Percentiles rank a stretch among this genome's conserved stretches.
Conservation (phyloP, 2,888 invertebrate genomes). For the Yponomeuta sedellus region DNA sequence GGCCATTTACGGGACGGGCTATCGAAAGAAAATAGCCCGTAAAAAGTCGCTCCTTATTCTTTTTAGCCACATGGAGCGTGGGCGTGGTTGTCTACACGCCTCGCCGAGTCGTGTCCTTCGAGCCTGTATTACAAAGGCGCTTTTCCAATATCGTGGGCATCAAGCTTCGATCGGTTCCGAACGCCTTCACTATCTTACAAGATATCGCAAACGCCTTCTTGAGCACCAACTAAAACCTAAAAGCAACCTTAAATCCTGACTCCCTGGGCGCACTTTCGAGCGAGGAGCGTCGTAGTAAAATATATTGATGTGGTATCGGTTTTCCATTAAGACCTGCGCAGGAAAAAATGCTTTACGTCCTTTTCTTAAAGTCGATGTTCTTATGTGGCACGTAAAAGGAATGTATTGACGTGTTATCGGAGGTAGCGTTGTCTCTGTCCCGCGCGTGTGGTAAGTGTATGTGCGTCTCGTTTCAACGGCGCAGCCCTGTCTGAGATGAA, state of each 20-base stretch:
- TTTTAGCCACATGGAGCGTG: constrained; percentile 64
- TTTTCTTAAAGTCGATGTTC: constrained; percentile 37
- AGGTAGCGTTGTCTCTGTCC: constrained; percentile 61
- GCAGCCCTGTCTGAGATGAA: constrained; percentile 63
- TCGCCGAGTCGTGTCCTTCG: constrained; percentile 48
- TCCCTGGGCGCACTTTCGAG: neutral
- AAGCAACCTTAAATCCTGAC: constrained; percentile 39
- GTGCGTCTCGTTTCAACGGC: constrained; percentile 61
- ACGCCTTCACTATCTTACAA: constrained; percentile 75
- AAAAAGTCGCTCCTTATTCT: constrained; percentile 50
- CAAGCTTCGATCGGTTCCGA: constrained; percentile 69
- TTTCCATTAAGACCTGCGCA: constrained; percentile 59
- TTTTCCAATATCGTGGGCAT: constrained; percentile 65
- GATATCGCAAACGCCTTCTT: constrained; percentile 75
- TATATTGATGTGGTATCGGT: constrained; percentile 75
- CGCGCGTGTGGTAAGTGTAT: constrained; percentile 48
- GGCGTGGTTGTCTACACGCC: constrained; percentile 66
- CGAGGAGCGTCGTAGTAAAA: constrained; percentile 40
- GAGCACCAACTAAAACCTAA: constrained; percentile 40
- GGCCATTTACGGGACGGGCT: constrained; percentile 33
- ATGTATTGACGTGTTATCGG: constrained; percentile 77
- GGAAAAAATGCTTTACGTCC: constrained; percentile 39
- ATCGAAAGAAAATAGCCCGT: constrained; percentile 46
- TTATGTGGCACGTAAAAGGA: constrained; percentile 50
- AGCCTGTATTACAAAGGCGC: constrained; percentile 59